Evolutionary conservation across 2,797 vertebrate genomes (phyloP).

Genomic region (Parambassis ranga): DNA sequence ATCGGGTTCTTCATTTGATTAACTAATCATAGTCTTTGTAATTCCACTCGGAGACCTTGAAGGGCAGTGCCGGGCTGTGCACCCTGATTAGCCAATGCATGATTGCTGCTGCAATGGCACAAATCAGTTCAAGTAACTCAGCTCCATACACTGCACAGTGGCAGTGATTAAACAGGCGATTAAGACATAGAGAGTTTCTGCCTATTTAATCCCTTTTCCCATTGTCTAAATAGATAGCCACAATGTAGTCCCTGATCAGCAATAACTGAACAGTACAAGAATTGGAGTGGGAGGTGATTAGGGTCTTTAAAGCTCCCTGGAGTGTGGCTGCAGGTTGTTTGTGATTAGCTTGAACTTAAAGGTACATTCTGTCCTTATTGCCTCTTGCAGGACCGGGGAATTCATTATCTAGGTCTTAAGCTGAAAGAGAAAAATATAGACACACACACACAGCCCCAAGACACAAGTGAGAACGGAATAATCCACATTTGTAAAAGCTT

Average conservation of each 20-base stretch:
- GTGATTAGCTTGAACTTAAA: conserved; percentile 71
- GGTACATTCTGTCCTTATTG: conserved; percentile 64
- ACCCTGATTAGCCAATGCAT: conserved; percentile 75
- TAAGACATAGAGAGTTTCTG: conserved; percentile 68
- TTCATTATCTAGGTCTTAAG: conserved; percentile 64
- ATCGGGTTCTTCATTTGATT: conserved; percentile 82
- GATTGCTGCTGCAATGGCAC: conserved; percentile 68
- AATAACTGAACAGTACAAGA: conserved; percentile 61
- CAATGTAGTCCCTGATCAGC: conserved; percentile 65
- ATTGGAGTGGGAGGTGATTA: conserved; percentile 73
- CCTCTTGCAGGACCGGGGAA: conserved; percentile 47
- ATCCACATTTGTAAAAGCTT: conserved; percentile 28
- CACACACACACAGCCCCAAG: conserved; percentile 4
- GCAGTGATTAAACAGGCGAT: conserved; percentile 77
- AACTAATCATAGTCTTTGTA: conserved; percentile 86
- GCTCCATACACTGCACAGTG: conserved; percentile 65
- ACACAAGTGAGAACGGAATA: conserved; percentile 39
- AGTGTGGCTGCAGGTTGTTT: conserved; percentile 67
- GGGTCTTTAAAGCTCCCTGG: conserved; percentile 69
- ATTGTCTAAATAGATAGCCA: conserved; percentile 61
- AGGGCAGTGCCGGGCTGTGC: conserved; percentile 63
- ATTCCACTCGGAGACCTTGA: conserved; percentile 75
- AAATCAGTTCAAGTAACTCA: conserved; percentile 79
- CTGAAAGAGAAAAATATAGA: neutral
- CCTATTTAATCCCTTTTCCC: conserved; percentile 65